Conservation (phyloP, 2,797 vertebrate species). For the Glossophaga mutica region DNA sequence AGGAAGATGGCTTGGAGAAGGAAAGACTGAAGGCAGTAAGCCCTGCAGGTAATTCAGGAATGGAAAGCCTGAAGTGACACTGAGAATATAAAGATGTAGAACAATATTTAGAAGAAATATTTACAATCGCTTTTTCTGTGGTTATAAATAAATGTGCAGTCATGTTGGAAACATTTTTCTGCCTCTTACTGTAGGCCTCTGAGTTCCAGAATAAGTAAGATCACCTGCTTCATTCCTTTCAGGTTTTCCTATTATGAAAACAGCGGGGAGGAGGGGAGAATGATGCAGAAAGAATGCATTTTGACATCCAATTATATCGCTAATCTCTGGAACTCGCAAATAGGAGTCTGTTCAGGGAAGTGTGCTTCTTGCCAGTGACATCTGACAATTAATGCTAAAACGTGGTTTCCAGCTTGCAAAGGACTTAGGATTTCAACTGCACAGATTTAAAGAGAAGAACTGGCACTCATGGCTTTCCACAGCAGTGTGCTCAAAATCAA, state of each 20-base stretch:
- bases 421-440: constrained; percentile 13
- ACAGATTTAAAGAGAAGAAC: constrained; percentile 31
- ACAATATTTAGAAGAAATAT: background rate
- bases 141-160: background rate
- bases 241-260: constrained; percentile 31
- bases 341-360: constrained; percentile 52
- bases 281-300: background rate
- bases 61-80: background rate
- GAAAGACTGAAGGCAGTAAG: background rate
- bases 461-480: background rate
- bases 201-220: background rate
- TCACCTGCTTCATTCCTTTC: background rate
- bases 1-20: background rate
- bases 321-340: constrained; percentile 62
- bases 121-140: background rate
- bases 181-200: background rate
- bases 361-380: constrained; percentile 56
- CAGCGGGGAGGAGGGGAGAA: constrained; percentile 7
- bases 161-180: background rate
- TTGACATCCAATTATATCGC: constrained; percentile 58
- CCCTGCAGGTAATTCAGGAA: background rate
- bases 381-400: constrained; percentile 69
- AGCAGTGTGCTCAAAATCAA: background rate
- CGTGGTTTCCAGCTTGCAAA: constrained; percentile 56
- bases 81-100: background rate